Evolutionary conservation across 2,113 vertebrate genomes (phyloP).

Genomic region (Okapia johnstoni): DNA sequence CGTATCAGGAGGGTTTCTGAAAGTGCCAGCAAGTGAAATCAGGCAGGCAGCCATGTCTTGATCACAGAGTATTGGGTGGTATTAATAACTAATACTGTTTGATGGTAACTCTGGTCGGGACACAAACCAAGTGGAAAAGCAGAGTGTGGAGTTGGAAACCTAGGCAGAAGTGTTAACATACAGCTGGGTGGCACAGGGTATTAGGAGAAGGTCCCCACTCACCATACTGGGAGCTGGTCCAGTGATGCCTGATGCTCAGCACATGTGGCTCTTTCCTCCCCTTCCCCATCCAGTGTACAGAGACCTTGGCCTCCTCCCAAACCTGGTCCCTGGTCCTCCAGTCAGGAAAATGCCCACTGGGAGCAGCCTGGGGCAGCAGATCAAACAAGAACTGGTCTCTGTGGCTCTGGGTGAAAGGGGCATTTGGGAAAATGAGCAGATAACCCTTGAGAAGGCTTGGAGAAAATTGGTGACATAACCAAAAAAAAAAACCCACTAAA

Average conservation of each 20-base stretch:
- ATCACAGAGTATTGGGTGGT: neutral
- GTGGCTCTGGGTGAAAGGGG: neutral
- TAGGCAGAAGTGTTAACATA: neutral
- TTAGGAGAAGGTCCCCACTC: no score
- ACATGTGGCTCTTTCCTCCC: fast-evolving
- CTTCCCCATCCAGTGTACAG: neutral
- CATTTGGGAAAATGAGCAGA: neutral
- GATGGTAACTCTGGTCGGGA: neutral
- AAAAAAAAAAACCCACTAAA: neutral
- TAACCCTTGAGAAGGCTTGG: neutral
- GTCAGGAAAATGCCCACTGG: neutral
- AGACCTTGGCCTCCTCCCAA: neutral
- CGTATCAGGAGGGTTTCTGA: neutral
- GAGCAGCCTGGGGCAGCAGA: neutral
- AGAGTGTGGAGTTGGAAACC: neutral
- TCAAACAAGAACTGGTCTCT: neutral
- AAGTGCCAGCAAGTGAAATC: neutral
- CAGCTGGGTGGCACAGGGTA: fast-evolving
- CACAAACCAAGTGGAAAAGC: neutral
- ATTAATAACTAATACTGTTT: neutral
- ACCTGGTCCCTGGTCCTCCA: neutral
- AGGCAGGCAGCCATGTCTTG: fast-evolving
- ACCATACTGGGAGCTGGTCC: no score
- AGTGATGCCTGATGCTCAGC: no score
- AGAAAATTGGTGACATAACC: neutral